These are phyloP conservation scores for Hoplostethus mediterraneus DNA, from an alignment of 2,797 vertebrate species.

Conservation along the genomic window DNA sequence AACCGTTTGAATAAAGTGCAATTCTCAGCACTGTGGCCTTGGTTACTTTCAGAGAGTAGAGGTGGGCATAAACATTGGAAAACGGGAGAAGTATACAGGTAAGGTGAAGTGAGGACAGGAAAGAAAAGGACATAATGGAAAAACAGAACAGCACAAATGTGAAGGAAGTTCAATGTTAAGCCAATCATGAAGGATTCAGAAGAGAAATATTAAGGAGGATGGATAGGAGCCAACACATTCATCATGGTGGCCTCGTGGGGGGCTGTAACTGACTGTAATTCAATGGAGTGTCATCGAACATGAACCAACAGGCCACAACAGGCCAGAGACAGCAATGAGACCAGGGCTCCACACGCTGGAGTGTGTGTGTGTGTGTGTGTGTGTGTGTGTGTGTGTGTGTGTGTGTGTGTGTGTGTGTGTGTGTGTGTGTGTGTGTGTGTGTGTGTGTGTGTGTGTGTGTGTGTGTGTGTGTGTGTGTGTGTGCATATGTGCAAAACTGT, in stretches of 20 bases:
- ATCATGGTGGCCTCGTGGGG: neutral
- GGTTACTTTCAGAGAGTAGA: neutral
- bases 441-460: slow-evolving; percentile 2
- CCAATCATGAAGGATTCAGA: slow-evolving; percentile 5
- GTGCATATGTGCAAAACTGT: neutral
- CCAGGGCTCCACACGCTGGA: slow-evolving; percentile 3
- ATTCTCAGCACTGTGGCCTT: neutral
- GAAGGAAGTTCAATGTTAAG: neutral
- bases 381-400: too few species aligned
- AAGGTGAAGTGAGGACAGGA: neutral
- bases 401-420: slow-evolving; percentile 8
- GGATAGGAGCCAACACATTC: slow-evolving; percentile 1
- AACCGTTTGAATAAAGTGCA: neutral
- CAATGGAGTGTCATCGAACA: slow-evolving; percentile 5
- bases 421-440: neutral
- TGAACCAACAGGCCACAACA: slow-evolving; percentile 33
- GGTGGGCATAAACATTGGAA: neutral
- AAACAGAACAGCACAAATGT: neutral
- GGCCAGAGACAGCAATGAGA: slow-evolving; percentile 28
- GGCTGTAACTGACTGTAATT: slow-evolving; percentile 7
- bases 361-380: slow-evolving; percentile 9
- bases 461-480: neutral
- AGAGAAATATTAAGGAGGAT: neutral
- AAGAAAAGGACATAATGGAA: neutral
- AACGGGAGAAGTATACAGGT: neutral